phyloP scores from a whole-genome alignment of 1,140 invertebrate species.

The Drosophila tsacasi region DNA sequence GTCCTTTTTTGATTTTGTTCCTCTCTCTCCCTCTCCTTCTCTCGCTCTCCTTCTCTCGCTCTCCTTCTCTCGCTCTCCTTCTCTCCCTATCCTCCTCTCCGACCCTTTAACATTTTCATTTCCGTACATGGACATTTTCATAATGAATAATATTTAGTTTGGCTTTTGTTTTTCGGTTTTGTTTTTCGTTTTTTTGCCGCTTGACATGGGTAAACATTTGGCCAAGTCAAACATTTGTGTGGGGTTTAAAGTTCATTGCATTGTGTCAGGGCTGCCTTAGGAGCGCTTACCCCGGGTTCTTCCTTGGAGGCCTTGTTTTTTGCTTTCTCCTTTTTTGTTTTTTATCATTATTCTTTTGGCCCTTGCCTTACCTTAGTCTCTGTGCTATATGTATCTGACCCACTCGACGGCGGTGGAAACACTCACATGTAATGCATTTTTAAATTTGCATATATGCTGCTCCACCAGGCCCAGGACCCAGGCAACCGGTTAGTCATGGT shows the following conservation, averaged over 20 bases:
- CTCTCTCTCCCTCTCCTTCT: not conserved
- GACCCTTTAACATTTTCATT: slow-evolving; percentile 1
- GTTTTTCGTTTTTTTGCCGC: slow-evolving; percentile 10
- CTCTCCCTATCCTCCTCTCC: too few relatives aligned
- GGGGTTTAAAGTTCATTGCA: slow-evolving; percentile 72
- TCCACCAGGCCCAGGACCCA: slow-evolving; percentile 26
- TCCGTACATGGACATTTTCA: slow-evolving; percentile 26
- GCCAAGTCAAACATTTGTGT: slow-evolving; percentile 45
- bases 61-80: too few relatives aligned
- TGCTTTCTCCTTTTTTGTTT: slow-evolving; percentile 16
- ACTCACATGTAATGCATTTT: slow-evolving; percentile 78
- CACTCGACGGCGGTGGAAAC: slow-evolving; percentile 46
- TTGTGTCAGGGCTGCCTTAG: slow-evolving; percentile 42
- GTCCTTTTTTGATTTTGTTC: not conserved
- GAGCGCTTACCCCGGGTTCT: not conserved
- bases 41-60: too few relatives aligned
- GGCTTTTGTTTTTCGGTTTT: slow-evolving; percentile 30
- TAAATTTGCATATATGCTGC: slow-evolving; percentile 69
- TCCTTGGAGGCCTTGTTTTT: slow-evolving; percentile 60
- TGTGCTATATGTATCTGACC: slow-evolving; percentile 30
- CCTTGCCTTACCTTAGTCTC: slow-evolving; percentile 21
- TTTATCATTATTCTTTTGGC: slow-evolving; percentile 4
- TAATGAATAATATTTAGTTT: slow-evolving; percentile 44
- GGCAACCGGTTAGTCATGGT: slow-evolving; percentile 53
- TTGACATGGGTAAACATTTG: slow-evolving; percentile 73